phyloP scores from a whole-genome alignment of 30 jellyfish, hydroid and myxozoan species.

The Clytia hemisphaerica region DNA sequence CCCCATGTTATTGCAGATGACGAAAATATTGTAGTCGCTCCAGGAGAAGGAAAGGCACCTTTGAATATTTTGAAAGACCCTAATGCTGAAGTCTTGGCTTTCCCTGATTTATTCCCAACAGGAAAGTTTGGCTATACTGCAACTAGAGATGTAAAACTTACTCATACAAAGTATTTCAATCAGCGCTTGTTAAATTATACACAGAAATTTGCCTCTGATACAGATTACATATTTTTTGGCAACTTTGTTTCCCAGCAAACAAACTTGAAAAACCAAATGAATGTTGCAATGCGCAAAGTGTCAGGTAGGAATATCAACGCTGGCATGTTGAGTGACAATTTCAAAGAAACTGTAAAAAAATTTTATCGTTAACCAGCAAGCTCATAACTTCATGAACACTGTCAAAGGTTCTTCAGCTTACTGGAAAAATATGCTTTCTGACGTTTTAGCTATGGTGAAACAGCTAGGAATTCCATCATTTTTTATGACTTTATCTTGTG shows the following conservation, averaged over 20 bases:
- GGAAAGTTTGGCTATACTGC: slow-evolving; percentile 5
- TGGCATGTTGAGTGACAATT: slow-evolving; percentile 12
- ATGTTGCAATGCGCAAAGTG: slow-evolving; percentile 16
- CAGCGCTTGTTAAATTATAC: slow-evolving; percentile 15
- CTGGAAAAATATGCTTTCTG: slow-evolving; percentile 25
- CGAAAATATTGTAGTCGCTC: too few species aligned
- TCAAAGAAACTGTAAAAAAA: slow-evolving; percentile 3
- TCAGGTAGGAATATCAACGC: slow-evolving; percentile 3
- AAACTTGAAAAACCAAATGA: slow-evolving; percentile 8
- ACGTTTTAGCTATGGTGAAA: slow-evolving; percentile 41
- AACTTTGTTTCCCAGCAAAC: background rate
- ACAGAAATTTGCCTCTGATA: slow-evolving; percentile 25
- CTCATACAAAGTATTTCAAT: slow-evolving; percentile 6
- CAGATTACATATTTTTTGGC: slow-evolving; percentile 19
- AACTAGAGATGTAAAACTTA: background rate
- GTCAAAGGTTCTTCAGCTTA: slow-evolving; percentile 42
- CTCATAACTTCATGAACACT: slow-evolving; percentile 8
- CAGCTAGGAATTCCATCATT: slow-evolving; percentile 33
- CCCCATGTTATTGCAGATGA: too few species aligned
- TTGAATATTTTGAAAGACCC: slow-evolving; percentile 3
- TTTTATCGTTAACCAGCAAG: slow-evolving; percentile 16
- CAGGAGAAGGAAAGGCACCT: slow-evolving; percentile 4
- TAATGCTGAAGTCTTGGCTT: slow-evolving; percentile 8
- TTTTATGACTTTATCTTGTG: slow-evolving; percentile 22
- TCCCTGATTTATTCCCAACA: slow-evolving; percentile 6